These are phyloP conservation scores for Drosophila littoralis DNA, from an alignment of 1,140 invertebrate species.

Conservation along the genomic window DNA sequence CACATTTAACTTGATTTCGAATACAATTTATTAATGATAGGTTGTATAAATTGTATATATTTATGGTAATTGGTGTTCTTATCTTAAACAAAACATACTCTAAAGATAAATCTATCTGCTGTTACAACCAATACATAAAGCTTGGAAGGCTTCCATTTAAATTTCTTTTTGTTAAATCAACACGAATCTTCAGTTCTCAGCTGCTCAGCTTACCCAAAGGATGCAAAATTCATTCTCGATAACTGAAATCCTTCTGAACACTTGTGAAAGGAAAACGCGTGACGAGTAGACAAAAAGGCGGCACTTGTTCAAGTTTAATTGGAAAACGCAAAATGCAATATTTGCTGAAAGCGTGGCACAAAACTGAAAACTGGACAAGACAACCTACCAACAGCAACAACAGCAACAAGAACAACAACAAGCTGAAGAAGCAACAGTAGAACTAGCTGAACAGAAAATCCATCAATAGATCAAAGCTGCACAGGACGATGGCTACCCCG, in stretches of 20 bases:
- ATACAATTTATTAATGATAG: too few relatives aligned
- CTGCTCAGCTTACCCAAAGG: neutral
- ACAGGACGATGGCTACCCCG: conserved; percentile 12
- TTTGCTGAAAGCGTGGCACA: conserved; percentile 50
- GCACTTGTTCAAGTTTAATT: conserved; percentile 75
- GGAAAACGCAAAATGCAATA: conserved; percentile 78
- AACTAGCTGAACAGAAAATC: conserved; percentile 15
- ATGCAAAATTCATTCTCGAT: neutral
- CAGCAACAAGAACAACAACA: neutral
- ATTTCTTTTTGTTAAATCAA: neutral
- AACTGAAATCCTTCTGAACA: neutral
- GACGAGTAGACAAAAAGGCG: conserved; percentile 17
- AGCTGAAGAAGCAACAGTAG: neutral
- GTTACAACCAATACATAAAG: too few relatives aligned
- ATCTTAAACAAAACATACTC: too few relatives aligned
- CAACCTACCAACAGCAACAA: conserved; percentile 7
- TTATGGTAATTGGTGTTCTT: too few relatives aligned
- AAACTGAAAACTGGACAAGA: conserved; percentile 24
- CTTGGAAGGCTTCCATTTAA: too few relatives aligned
- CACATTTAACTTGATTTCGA: too few relatives aligned
- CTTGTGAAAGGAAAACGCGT: conserved; percentile 7
- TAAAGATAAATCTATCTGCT: too few relatives aligned
- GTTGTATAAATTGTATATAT: too few relatives aligned
- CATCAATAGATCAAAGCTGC: conserved; percentile 78
- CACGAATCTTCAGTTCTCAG: neutral